Percentiles rank a stretch among this genome's conserved stretches.
Conservation (phyloP, 1,140 invertebrate genomes). For the Fopius arisanus region DNA sequence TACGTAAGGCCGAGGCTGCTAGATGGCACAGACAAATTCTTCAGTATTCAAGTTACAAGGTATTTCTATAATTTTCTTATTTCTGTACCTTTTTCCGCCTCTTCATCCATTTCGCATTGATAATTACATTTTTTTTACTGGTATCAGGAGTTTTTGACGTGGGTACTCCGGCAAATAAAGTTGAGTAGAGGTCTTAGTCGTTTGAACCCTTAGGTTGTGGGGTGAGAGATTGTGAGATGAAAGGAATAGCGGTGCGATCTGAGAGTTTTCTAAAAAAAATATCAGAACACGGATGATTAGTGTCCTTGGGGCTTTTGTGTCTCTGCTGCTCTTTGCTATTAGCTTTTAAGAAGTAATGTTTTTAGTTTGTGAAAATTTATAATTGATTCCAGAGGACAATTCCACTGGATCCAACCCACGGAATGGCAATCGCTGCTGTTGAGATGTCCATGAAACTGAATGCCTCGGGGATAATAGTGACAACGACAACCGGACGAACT, state of each 20-base stretch:
- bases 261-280: not conserved
- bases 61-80: not conserved
- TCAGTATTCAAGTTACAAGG: slow-evolving; percentile 76
- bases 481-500: slow-evolving; percentile 84
- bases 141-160: not conserved
- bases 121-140: not conserved
- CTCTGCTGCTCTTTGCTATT: not conserved
- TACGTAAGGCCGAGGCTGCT: slow-evolving; percentile 84
- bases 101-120: slow-evolving; percentile 56
- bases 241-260: not conserved
- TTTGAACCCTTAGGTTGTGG: not conserved
- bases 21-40: slow-evolving; percentile 81
- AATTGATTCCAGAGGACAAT: slow-evolving; percentile 57
- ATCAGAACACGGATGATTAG: not conserved
- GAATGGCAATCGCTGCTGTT: slow-evolving; percentile 83
- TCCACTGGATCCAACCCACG: slow-evolving; percentile 75
- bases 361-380: not conserved
- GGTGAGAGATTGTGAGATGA: not conserved
- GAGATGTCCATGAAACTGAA: slow-evolving; percentile 81
- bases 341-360: not conserved
- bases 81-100: slow-evolving; percentile 68
- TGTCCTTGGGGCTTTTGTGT: not conserved
- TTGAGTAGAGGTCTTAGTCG: not conserved
- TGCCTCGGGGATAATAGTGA: slow-evolving; percentile 84
- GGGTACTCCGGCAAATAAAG: not conserved